Conservation (phyloP, 2,113 vertebrate genomes). For the Chinchilla lanigera region DNA sequence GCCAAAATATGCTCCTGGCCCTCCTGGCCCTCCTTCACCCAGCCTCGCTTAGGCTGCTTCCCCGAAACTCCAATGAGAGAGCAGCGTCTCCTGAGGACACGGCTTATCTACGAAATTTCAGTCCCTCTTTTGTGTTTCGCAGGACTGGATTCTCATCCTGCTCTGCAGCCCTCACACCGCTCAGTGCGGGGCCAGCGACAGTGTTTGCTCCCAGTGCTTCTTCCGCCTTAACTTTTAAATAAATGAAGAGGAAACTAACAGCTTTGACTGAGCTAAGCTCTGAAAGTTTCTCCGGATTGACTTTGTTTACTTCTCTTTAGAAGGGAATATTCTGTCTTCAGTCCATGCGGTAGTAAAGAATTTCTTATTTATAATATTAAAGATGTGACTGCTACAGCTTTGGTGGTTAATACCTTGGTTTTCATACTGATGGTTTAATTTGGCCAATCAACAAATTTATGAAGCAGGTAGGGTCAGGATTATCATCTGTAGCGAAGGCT, state of each 20-base stretch:
- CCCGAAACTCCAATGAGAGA: neutral
- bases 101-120: neutral
- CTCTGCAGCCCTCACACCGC: neutral
- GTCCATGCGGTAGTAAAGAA: constrained; percentile 31
- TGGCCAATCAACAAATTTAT: constrained; percentile 20
- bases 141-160: neutral
- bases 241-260: constrained; percentile 51
- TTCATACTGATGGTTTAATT: constrained; percentile 46
- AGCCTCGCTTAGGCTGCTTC: neutral
- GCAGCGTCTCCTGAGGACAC: neutral
- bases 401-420: constrained; percentile 26
- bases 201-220: neutral
- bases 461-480: neutral
- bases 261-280: constrained; percentile 59
- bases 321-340: constrained; percentile 48
- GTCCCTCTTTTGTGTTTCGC: neutral
- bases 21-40: no score
- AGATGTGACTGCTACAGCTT: constrained; percentile 21
- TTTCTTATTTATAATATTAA: constrained; percentile 57
- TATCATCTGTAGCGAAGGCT: neutral
- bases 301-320: constrained; percentile 48
- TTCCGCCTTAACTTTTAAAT: constrained; percentile 51
- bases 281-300: constrained; percentile 47
- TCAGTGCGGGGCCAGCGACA: neutral
- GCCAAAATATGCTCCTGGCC: neutral